phyloP scores from a whole-genome alignment of 2,888 invertebrate species.

The Melolontha melolontha region DNA sequence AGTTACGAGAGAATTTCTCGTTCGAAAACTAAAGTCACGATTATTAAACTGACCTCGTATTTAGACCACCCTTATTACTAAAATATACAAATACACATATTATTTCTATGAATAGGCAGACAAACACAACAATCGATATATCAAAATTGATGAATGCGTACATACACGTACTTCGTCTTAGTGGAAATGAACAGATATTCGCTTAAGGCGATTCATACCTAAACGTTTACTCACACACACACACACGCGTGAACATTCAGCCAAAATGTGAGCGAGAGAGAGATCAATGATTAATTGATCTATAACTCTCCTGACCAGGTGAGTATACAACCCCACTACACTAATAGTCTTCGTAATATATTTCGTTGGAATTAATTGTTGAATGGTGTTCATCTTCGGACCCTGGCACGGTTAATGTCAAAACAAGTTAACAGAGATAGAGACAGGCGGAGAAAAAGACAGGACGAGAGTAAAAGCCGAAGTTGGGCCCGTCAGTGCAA shows the following conservation, averaged over 20 bases:
- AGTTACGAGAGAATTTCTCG: too few species aligned
- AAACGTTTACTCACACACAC: too few species aligned
- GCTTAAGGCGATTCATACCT: constrained; percentile 43
- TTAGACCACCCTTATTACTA: too few species aligned
- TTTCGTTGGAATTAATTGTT: constrained; percentile 63
- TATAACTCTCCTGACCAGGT: constrained; percentile 61
- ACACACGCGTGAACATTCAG: too few species aligned
- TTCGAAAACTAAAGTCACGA: not conserved
- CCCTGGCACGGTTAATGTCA: constrained; percentile 57
- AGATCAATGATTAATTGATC: constrained; percentile 62
- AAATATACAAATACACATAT: constrained; percentile 56
- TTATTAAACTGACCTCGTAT: not conserved
- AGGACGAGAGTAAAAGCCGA: not conserved
- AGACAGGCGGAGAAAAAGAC: not conserved
- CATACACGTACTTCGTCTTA: too few species aligned
- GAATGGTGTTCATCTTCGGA: constrained; percentile 59
- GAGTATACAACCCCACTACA: constrained; percentile 54
- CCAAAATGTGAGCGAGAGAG: constrained; percentile 11
- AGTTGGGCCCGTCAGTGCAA: constrained; percentile 48
- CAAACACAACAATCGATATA: constrained; percentile 59
- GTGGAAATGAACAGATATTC: constrained; percentile 31
- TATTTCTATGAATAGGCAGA: constrained; percentile 60
- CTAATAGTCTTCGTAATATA: constrained; percentile 61
- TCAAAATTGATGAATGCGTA: constrained; percentile 43
- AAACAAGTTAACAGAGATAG: constrained; percentile 57